These are phyloP conservation scores for Pollenia griseotomentosa DNA, from an alignment of 2,888 invertebrate species.

Conservation along the genomic window DNA sequence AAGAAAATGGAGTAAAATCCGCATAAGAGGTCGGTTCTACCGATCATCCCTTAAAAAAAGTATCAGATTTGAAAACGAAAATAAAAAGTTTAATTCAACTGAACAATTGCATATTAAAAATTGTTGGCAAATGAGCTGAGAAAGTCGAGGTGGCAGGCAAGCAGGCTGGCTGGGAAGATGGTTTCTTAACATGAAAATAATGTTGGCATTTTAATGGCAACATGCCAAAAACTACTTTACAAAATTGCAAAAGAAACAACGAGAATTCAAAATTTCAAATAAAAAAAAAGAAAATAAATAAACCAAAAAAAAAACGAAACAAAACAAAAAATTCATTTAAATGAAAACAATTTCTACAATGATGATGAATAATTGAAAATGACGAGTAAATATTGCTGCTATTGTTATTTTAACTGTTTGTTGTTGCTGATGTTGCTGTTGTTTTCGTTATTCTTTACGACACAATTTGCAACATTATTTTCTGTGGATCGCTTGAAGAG, in stretches of 20 bases:
- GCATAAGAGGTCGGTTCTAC: neutral
- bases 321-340: slow-evolving; percentile 35
- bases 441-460: neutral
- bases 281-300: slow-evolving; percentile 3
- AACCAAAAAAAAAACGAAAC: neutral
- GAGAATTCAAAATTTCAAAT: slow-evolving; percentile 30
- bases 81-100: slow-evolving; percentile 11
- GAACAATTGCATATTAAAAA: neutral
- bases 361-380: slow-evolving; percentile 66
- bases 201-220: slow-evolving; percentile 60
- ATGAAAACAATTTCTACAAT: slow-evolving; percentile 50
- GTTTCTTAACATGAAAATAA: slow-evolving; percentile 45
- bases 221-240: slow-evolving; percentile 65
- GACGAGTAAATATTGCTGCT: slow-evolving; percentile 25
- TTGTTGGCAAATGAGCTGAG: neutral
- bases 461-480: slow-evolving; percentile 41
- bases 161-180: slow-evolving; percentile 1
- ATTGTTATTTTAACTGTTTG: neutral
- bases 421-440: neutral
- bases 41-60: neutral
- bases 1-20: neutral
- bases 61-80: neutral
- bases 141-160: neutral
- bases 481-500: neutral
- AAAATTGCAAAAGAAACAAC: slow-evolving; percentile 56